These are phyloP conservation scores for Eumerus sabulonum DNA, from an alignment of 2,888 invertebrate genomes.

Conservation along the genomic window DNA sequence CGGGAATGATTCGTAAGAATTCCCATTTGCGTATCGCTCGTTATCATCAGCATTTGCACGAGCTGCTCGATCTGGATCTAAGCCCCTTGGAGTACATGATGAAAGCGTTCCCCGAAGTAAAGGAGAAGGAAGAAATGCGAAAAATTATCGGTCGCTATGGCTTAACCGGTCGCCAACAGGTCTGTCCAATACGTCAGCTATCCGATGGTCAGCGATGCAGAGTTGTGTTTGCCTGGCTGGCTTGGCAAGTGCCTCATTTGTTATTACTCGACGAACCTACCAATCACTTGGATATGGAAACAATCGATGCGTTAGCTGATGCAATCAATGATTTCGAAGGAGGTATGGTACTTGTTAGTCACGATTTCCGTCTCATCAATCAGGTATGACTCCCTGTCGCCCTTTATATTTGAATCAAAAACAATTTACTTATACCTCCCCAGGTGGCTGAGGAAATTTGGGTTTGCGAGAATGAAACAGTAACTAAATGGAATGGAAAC, in stretches of 20 bases:
- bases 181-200: constrained; percentile 81
- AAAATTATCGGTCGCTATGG: constrained; percentile 99
- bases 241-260: constrained; percentile 98
- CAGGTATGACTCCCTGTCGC: constrained; percentile 83
- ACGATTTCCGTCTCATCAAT: constrained; percentile 99
- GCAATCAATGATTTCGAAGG: constrained; percentile 99
- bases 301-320: constrained; percentile 98
- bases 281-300: constrained; percentile 98
- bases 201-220: constrained; percentile 99
- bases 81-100: constrained; percentile 99
- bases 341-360: constrained; percentile 99
- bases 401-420: background rate
- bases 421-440: constrained; percentile 9
- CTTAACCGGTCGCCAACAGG: constrained; percentile 97
- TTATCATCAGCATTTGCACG: constrained; percentile 99
- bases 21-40: constrained; percentile 98
- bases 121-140: constrained; percentile 99
- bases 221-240: constrained; percentile 98
- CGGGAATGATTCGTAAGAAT: constrained; percentile 98
- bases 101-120: constrained; percentile 96
- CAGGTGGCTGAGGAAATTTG: constrained; percentile 99
- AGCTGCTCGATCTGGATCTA: constrained; percentile 94
- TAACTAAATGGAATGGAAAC: constrained; percentile 98
- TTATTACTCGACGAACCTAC: constrained; percentile 91
- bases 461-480: constrained; percentile 97